These are phyloP conservation scores for Sesamia inferens DNA, from an alignment of 2,888 invertebrate genomes.

Conservation along the genomic window DNA sequence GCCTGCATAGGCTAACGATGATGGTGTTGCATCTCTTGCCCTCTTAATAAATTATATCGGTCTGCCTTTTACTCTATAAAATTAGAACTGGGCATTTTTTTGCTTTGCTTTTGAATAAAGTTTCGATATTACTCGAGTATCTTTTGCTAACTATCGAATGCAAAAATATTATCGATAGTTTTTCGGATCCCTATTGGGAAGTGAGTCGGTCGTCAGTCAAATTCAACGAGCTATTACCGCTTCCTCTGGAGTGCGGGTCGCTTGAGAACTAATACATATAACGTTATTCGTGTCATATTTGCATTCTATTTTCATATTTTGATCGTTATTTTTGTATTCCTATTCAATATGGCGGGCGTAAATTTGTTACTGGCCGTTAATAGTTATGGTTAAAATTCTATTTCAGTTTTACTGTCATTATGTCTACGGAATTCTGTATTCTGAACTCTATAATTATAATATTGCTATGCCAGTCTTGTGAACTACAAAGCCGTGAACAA, in stretches of 20 bases:
- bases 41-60: too few species aligned
- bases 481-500: not conserved
- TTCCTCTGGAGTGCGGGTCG: slow-evolving; percentile 73
- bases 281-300: slow-evolving; percentile 52
- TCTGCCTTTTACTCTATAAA: too few species aligned
- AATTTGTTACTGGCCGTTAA: slow-evolving; percentile 25
- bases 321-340: slow-evolving; percentile 47
- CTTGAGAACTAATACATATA: slow-evolving; percentile 73
- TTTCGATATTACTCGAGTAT: not conserved
- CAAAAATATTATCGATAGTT: slow-evolving; percentile 36
- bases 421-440: not conserved
- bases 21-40: too few species aligned
- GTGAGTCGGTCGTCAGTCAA: slow-evolving; percentile 72
- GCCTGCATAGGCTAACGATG: too few species aligned
- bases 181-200: slow-evolving; percentile 70
- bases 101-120: not conserved
- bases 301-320: slow-evolving; percentile 58
- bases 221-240: slow-evolving; percentile 77
- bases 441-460: not conserved
- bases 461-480: not conserved
- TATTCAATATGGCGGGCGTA: slow-evolving; percentile 36
- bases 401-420: slow-evolving; percentile 26
- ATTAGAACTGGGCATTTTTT: not conserved
- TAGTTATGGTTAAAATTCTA: slow-evolving; percentile 27
- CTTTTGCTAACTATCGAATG: not conserved